Conservation (phyloP, 2,888 invertebrate genomes). For the Brachypalpus laphriformis region DNA sequence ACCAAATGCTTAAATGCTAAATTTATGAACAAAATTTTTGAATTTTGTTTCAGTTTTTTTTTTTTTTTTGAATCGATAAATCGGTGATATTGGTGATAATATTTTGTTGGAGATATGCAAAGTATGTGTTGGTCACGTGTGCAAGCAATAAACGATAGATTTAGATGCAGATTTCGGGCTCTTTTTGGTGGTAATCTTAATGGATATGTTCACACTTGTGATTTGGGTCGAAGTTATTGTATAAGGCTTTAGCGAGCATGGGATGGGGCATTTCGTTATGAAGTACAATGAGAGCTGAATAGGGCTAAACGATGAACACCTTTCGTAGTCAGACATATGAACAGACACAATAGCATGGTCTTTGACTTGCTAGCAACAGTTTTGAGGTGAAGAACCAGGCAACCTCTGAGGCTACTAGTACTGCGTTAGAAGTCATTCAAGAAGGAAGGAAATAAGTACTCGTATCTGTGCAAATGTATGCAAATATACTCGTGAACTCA, state of each 20-base stretch:
- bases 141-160: constrained; percentile 12
- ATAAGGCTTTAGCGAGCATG: background rate
- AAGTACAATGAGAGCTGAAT: too few species aligned
- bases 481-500: too few species aligned
- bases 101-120: background rate
- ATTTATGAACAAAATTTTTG: background rate
- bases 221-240: background rate
- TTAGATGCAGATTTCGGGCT: constrained; percentile 17
- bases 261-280: background rate
- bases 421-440: too few species aligned
- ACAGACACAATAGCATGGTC: too few species aligned
- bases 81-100: background rate
- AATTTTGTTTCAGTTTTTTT: background rate
- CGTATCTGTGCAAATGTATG: too few species aligned
- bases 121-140: constrained; percentile 5
- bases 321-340: too few species aligned
- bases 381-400: too few species aligned
- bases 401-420: too few species aligned
- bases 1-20: constrained; percentile 4
- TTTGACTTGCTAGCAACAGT: too few species aligned
- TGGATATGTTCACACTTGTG: constrained; percentile 26
- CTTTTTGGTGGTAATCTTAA: background rate
- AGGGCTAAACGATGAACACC: too few species aligned
- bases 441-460: too few species aligned
- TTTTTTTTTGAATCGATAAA: background rate